Evolutionary conservation across 2,888 invertebrate species (phyloP).

Genomic region (Caenorhabditis sp.): DNA sequence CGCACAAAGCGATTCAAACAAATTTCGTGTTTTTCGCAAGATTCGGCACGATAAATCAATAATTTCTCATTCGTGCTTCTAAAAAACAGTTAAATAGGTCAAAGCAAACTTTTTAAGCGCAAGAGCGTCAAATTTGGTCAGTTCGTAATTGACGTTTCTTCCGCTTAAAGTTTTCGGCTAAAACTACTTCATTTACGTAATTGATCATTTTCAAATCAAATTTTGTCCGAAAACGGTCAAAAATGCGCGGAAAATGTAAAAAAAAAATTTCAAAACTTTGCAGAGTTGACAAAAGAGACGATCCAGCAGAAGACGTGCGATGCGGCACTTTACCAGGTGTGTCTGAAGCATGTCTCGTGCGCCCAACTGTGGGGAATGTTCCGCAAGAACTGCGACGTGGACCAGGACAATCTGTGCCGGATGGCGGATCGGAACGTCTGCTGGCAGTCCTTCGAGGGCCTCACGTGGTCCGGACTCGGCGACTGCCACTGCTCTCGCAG

Average conservation of each 20-base stretch:
- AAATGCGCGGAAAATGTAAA: no score
- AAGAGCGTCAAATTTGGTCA: no score
- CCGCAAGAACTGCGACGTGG: constrained; percentile 74
- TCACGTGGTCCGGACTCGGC: constrained; percentile 78
- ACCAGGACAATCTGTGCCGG: constrained; percentile 75
- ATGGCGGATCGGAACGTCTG: constrained; percentile 76
- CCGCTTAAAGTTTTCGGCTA: no score
- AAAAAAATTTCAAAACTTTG: neutral
- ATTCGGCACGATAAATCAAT: no score
- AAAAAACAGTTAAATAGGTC: no score
- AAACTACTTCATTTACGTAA: no score
- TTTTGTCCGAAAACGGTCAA: neutral
- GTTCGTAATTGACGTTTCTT: no score
- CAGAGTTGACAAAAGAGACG: constrained; percentile 49
- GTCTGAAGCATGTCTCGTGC: constrained; percentile 76
- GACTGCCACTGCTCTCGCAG: constrained; percentile 72
- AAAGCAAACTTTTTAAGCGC: no score
- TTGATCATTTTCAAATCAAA: no score
- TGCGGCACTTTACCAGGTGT: constrained; percentile 73
- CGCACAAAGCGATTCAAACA: no score
- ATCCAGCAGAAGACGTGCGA: constrained; percentile 69
- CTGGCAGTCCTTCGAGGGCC: constrained; percentile 78
- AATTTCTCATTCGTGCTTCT: no score
- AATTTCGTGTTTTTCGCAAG: no score
- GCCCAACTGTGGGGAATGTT: constrained; percentile 77